Evolutionary conservation across 2,797 vertebrate species (phyloP), one percentile per base, ranked within the genome.

Genomic region (Lycodopsis pacificus): DNA sequence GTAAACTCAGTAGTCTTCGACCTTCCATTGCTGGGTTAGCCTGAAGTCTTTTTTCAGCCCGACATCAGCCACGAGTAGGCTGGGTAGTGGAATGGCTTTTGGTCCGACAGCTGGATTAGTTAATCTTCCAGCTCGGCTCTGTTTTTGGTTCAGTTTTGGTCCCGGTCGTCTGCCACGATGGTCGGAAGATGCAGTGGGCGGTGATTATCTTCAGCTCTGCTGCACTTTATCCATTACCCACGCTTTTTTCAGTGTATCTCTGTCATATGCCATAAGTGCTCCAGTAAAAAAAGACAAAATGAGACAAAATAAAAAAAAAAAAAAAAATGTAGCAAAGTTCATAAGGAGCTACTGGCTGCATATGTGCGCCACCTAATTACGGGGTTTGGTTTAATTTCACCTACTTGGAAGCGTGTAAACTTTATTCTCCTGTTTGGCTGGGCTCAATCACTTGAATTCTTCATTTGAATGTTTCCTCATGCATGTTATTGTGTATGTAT

Each of bases 321-420:
- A 42, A 13, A 42, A 44, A 15, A 5, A 44, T 15, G 40, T 15
- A 15, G 42, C 42, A 44, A 44, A 44, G 14, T 15, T 14, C 5
- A 44, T 15, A 14, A 32, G 42, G 42, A 44, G 42, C 13, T 15
- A 15, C 14, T 15, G 42, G 42, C 4, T 14, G 12, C 13, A 15
- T 44, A 44, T 5, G 42, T 42, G 42, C 5, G 14, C 14, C 14
- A 15, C 14, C 14, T 15, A 44, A 44, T 15, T 44, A 7, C 14
- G 17, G 7, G 3, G n/a, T 56, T 10, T 68, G n/a, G 2, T 51
- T 34, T 63, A 65, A 68, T 71, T 76, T 68, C 22, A 57, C 27
- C 44, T 3, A 36, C 36, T 34, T 27, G 7, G 34, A 53, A 14
- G 10, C 8, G 9, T 54, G 17, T 38, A n/a, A 48, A 17, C 42